Conservation (phyloP, 1,140 invertebrate species). For the Drosophila kohkoa region DNA sequence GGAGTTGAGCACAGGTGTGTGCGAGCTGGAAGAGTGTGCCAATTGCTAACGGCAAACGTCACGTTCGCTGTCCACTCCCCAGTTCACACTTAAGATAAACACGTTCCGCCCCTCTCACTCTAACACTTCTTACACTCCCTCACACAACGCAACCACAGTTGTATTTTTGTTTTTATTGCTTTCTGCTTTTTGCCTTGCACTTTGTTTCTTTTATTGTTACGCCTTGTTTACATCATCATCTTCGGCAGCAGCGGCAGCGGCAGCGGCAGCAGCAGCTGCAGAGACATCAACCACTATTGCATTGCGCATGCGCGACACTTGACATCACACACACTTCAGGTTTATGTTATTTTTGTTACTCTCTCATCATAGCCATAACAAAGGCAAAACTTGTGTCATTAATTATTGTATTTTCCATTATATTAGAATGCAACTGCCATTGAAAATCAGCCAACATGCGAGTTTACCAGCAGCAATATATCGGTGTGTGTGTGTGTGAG, state of each 20-base stretch:
- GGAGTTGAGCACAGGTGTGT: neutral
- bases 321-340: slow-evolving; percentile 58
- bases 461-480: neutral
- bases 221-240: slow-evolving; percentile 66
- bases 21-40: slow-evolving; percentile 47
- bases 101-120: slow-evolving; percentile 7
- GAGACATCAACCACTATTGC: slow-evolving; percentile 2
- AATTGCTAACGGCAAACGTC: slow-evolving; percentile 54
- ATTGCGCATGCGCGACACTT: slow-evolving; percentile 63
- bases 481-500: slow-evolving; percentile 11
- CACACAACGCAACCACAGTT: slow-evolving; percentile 2
- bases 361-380: neutral
- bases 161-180: slow-evolving; percentile 19
- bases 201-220: slow-evolving; percentile 50
- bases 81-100: slow-evolving; percentile 50
- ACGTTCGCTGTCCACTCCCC: slow-evolving; percentile 49
- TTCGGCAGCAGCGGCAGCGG: no score
- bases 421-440: slow-evolving; percentile 69
- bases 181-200: slow-evolving; percentile 27
- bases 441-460: slow-evolving; percentile 49
- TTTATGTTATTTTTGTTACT: slow-evolving; percentile 28
- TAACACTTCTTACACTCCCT: slow-evolving; percentile 4
- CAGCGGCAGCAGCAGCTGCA: neutral
- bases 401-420: slow-evolving; percentile 56
- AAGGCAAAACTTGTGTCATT: slow-evolving; percentile 54